Conservation (phyloP, 2,797 vertebrate genomes). For the Aphelocoma californica region DNA sequence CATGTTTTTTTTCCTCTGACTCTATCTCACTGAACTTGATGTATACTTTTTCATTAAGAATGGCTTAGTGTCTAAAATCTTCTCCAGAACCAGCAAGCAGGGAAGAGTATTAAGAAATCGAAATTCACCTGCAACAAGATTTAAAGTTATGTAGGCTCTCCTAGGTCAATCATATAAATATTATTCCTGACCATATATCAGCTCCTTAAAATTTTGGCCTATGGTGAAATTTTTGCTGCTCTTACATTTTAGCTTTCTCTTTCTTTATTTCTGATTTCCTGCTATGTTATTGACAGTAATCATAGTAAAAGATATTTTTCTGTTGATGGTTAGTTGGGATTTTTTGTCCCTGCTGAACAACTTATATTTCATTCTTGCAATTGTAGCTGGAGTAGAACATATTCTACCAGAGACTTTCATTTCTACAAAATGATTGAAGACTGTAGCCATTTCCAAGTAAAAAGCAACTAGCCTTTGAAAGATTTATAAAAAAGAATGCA, state of each 20-base stretch:
- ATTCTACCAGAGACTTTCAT: not conserved
- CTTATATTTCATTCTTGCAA: not conserved
- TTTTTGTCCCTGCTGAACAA: not conserved
- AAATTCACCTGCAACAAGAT: not conserved
- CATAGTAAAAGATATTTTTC: not conserved
- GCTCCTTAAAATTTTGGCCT: not conserved
- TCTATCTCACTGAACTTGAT: not conserved
- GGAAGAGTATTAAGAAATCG: not conserved
- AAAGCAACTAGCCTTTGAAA: not conserved
- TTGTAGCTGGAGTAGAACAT: not conserved
- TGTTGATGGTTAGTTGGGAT: not conserved
- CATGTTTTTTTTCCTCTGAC: not conserved
- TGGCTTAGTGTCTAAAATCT: not conserved
- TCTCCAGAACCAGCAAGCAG: not conserved
- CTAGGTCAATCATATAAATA: not conserved
- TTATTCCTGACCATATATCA: not conserved
- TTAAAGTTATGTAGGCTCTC: not conserved
- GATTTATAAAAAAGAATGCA: not conserved
- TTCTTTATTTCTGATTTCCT: not conserved
- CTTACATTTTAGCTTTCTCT: not conserved
- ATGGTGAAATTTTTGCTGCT: not conserved
- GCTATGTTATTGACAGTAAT: not conserved
- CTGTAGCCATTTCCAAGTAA: not conserved
- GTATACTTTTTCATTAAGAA: not conserved
- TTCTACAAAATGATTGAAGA: not conserved